These are phyloP conservation scores for Larimichthys crocea DNA, from an alignment of 2,113 vertebrate genomes.

Conservation along the genomic window DNA sequence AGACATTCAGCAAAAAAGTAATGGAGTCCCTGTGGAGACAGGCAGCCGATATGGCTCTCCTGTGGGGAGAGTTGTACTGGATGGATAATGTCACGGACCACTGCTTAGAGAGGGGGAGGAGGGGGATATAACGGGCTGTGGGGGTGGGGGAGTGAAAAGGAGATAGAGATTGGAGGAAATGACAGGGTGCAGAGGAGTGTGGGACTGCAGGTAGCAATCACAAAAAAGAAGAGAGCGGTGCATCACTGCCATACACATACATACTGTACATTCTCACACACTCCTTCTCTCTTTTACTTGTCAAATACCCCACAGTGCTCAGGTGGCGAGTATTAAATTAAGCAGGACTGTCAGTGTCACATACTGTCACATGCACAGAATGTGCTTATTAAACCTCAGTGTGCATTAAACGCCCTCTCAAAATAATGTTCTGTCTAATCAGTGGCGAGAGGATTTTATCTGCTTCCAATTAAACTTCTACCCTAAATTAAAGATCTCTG, in stretches of 20 bases:
- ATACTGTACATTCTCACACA: constrained; percentile 10
- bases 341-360: constrained; percentile 43
- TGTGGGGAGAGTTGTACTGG: constrained; percentile 54
- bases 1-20: constrained; percentile 65
- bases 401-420: constrained; percentile 23
- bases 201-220: constrained; percentile 51
- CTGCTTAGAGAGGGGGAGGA: constrained; percentile 47
- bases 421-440: constrained; percentile 26
- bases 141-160: constrained; percentile 7
- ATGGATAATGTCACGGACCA: constrained; percentile 72
- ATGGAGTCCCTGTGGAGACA: constrained; percentile 68
- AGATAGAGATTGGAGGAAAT: constrained; percentile 39
- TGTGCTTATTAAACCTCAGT: constrained; percentile 51
- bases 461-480: constrained; percentile 6
- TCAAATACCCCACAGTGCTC: constrained; percentile 21
- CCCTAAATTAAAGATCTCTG: background rate
- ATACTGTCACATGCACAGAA: constrained; percentile 34
- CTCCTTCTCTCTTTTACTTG: constrained; percentile 12
- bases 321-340: constrained; percentile 39
- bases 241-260: background rate
- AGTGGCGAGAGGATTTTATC: constrained; percentile 21
- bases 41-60: constrained; percentile 57
- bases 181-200: constrained; percentile 37
- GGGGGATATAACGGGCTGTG: background rate
- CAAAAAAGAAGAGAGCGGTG: constrained; percentile 10